Conservation (phyloP, 1,140 invertebrate species). For the Orchestia grillus region DNA sequence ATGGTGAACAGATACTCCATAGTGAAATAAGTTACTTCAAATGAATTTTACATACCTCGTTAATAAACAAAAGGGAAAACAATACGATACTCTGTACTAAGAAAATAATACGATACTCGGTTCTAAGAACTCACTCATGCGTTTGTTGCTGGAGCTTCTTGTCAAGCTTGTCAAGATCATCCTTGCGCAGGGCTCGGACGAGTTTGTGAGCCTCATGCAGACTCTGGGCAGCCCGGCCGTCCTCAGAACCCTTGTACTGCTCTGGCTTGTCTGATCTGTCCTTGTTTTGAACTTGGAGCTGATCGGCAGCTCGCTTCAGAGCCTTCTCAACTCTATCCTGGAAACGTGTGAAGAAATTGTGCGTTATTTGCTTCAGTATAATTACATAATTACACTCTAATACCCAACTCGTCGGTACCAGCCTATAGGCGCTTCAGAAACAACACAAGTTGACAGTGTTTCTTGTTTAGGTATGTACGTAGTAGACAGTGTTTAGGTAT, state of each 20-base stretch:
- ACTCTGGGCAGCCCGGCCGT: slow-evolving; percentile 40
- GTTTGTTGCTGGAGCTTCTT: not conserved
- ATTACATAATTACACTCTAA: too few relatives aligned
- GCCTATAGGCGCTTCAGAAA: too few relatives aligned
- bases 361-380: not conserved
- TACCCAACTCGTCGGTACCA: too few relatives aligned
- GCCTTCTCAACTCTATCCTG: not conserved
- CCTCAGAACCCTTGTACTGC: slow-evolving; percentile 23
- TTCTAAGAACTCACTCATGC: not conserved
- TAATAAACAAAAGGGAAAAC: too few relatives aligned
- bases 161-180: not conserved
- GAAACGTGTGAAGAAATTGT: not conserved
- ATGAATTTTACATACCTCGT: too few relatives aligned
- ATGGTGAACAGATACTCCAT: too few relatives aligned
- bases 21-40: too few relatives aligned
- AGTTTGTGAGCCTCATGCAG: slow-evolving; percentile 32
- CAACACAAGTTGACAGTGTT: too few relatives aligned
- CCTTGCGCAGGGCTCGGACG: slow-evolving; percentile 9
- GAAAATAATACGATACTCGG: not conserved
- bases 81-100: too few relatives aligned
- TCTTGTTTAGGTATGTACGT: not conserved
- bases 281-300: slow-evolving; percentile 40
- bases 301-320: slow-evolving; percentile 9
- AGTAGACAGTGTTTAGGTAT: not conserved
- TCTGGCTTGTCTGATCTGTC: not conserved